Percentiles rank a stretch among this genome's conserved stretches.
These are phyloP conservation scores for Drosophila melanosoma DNA, from an alignment of 2,888 invertebrate genomes.

Conservation along the genomic window DNA sequence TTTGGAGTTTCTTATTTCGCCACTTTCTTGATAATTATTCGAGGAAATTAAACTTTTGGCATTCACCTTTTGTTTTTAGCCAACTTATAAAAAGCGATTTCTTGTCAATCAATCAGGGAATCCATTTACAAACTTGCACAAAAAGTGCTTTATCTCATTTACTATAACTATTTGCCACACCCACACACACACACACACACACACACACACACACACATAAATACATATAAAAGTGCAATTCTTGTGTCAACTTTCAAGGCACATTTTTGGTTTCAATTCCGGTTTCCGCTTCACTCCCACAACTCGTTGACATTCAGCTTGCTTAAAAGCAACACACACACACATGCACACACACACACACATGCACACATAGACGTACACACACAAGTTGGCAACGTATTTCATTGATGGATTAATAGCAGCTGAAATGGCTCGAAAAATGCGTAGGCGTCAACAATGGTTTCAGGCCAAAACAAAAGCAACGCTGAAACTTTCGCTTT, in stretches of 20 bases:
- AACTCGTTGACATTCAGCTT: constrained; percentile 50
- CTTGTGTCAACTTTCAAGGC: constrained; percentile 27
- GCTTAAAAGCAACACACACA: constrained; percentile 37
- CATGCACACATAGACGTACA: constrained; percentile 18
- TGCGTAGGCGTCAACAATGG: constrained; percentile 53
- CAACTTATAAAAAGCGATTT: not conserved
- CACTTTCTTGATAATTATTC: constrained; percentile 7
- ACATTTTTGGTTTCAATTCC: constrained; percentile 45
- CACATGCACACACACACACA: constrained; percentile 26
- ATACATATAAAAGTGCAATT: constrained; percentile 26
- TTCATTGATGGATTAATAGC: constrained; percentile 22
- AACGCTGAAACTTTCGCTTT: constrained; percentile 28
- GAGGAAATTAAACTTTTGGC: not conserved
- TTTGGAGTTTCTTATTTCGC: not conserved
- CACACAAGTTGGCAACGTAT: constrained; percentile 9
- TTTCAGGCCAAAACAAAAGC: constrained; percentile 28
- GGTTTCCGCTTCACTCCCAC: not conserved
- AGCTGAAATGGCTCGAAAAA: constrained; percentile 50
- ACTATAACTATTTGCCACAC: constrained; percentile 3
- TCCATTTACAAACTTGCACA: constrained; percentile 28
- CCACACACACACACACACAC: constrained; percentile 6
- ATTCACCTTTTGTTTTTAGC: not conserved
- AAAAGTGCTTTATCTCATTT: constrained; percentile 14
- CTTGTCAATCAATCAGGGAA: constrained; percentile 9
- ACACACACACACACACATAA: not conserved